Percentiles rank a stretch among this genome's conserved stretches.
These are phyloP conservation scores for Meda fulgida DNA, from an alignment of 2,797 vertebrate species.

Conservation along the genomic window DNA sequence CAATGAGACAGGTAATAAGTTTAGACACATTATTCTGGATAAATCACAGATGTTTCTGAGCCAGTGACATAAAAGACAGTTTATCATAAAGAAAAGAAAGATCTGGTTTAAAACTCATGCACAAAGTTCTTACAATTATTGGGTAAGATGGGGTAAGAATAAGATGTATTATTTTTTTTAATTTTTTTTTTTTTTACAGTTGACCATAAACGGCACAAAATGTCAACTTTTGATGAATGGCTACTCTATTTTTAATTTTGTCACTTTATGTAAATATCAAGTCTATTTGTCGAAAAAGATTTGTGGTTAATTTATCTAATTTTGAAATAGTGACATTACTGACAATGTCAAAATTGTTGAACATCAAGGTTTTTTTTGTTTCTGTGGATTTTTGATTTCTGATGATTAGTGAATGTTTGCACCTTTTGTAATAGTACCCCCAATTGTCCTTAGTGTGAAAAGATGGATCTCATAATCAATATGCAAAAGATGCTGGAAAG, in stretches of 20 bases:
- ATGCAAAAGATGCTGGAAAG: not conserved
- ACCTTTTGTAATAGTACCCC: no score
- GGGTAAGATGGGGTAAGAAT: not conserved
- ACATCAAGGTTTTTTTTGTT: not conserved
- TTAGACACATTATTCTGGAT: not conserved
- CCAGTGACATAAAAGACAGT: not conserved
- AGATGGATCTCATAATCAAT: not conserved
- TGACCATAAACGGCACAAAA: not conserved
- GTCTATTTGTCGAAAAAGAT: not conserved
- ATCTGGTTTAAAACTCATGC: not conserved
- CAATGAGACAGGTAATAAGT: slow-evolving; percentile 66
- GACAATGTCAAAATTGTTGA: not conserved
- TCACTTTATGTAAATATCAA: no score
- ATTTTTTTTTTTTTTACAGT: no score
- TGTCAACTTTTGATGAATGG: no score
- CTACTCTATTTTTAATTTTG: no score
- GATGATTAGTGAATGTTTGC: not conserved
- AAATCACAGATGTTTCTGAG: not conserved
- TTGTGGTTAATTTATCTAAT: not conserved
- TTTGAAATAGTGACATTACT: not conserved
- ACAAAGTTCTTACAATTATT: not conserved
- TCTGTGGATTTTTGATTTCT: no score
- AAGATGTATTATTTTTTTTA: rapidly evolving
- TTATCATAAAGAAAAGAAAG: not conserved
- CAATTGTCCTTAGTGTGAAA: not conserved